Percentiles rank a stretch among this genome's conserved stretches.
phyloP scores from a whole-genome alignment of 1,140 invertebrate genomes.

The Procambarus virginalis region DNA sequence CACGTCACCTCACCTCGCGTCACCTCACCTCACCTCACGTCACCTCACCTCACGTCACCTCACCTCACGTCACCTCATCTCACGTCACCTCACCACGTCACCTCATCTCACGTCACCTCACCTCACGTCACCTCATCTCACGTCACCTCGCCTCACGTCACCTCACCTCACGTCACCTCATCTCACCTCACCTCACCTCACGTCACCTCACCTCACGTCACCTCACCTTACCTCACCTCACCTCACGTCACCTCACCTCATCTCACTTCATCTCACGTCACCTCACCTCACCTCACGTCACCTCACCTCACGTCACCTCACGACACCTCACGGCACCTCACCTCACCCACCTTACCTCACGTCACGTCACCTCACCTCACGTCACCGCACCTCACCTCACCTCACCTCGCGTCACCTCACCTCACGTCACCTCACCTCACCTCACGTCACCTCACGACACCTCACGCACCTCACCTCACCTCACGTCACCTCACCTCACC shows the following conservation, averaged over 20 bases:
- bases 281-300: constrained; percentile 30
- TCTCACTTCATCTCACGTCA: constrained; percentile 22
- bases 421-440: neutral
- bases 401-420: neutral
- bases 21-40: constrained; percentile 32
- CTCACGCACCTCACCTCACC: neutral
- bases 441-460: neutral
- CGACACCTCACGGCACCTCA: constrained; percentile 6
- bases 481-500: neutral
- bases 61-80: constrained; percentile 22
- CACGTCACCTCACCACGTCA: constrained; percentile 20
- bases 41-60: constrained; percentile 25
- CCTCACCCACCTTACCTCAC: constrained; percentile 4
- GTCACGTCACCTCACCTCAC: neutral
- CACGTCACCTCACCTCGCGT: constrained; percentile 37
- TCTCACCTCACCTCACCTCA: neutral
- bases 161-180: too few species aligned
- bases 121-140: too few species aligned
- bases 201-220: neutral
- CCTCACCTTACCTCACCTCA: neutral
- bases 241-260: constrained; percentile 21
- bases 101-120: constrained; percentile 15
- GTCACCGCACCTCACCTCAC: neutral
- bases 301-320: constrained; percentile 25
- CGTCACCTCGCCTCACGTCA: too few species aligned